Evolutionary conservation across 2,888 invertebrate species (phyloP).

Genomic region (Conistra vaccinii): DNA sequence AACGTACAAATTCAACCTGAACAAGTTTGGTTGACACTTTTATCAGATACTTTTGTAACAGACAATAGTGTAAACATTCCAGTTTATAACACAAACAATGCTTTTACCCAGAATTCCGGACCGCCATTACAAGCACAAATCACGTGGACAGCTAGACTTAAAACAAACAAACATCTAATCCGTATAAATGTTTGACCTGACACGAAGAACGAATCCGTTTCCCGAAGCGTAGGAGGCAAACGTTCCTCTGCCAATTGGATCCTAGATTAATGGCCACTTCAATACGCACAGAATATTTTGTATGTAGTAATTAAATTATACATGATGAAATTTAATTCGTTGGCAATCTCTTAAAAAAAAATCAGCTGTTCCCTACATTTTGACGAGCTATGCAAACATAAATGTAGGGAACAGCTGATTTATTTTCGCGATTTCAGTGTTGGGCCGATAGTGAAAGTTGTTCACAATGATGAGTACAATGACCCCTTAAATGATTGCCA

Average conservation of each 20-base stretch:
- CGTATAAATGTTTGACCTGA: slow-evolving; percentile 41
- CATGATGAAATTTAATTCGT: too few species aligned
- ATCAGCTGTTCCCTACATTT: too few species aligned
- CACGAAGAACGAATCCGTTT: slow-evolving; percentile 31
- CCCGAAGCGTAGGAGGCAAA: slow-evolving; percentile 15
- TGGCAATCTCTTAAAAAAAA: too few species aligned
- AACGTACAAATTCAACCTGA: background rate
- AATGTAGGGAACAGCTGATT: too few species aligned
- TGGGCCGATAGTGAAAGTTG: too few species aligned
- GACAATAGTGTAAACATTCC: slow-evolving; percentile 12
- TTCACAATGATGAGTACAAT: too few species aligned
- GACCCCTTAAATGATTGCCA: too few species aligned
- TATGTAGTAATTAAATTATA: too few species aligned
- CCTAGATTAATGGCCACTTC: slow-evolving; percentile 23
- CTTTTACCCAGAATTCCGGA: background rate
- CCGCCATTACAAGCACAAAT: slow-evolving; percentile 20
- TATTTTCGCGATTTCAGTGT: too few species aligned
- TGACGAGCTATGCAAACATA: too few species aligned
- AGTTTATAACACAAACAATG: background rate
- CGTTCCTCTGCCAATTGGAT: slow-evolving; percentile 29
- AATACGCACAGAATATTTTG: background rate
- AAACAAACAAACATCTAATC: slow-evolving; percentile 34
- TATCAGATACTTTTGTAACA: background rate
- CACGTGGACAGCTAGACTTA: slow-evolving; percentile 13
- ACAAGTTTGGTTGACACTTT: background rate